Base-by-base conservation (phyloP, 1,140 invertebrate species). In the Antheraea pernyi region DNA sequence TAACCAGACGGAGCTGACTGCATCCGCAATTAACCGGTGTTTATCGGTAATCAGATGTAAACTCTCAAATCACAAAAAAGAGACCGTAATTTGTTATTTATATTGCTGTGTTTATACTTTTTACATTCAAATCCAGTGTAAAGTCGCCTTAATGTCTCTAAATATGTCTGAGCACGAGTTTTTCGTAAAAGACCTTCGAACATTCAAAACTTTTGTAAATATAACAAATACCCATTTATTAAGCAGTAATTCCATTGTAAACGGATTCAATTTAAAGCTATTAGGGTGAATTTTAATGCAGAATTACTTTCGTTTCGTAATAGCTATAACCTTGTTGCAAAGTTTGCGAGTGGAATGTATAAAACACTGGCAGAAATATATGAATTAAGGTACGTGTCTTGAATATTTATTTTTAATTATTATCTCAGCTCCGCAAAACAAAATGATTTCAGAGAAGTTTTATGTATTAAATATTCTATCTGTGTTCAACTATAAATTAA, bases 141-240 rank as follows among this genome's bases (percentile, higher is more conserved):
- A 53, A 13, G 9, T 16, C 10, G 16, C 6, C 46, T n/a, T 16
- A 53, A 53, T 53, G 1, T 53, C 5, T 53, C 16, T 13, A 53
- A 53, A 53, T 53, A 13, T 13, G 13, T 11, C 16, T 53, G 11
- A 53, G 46, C 2, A 53, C 22, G 22, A 30, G 22, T 30, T 53
- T 53, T 13, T 16, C 0, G 46, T 30, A 30, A 2, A 30, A 1
- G 22, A 30, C 22, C 22, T 30, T 30, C 46, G 1, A 53, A 53
- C 46, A 13, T 53, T n/a, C 16, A 16, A 53, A 53, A 53, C 46
- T 53, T 53, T 13, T 13, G 6, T 53, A 53, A 53, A 53, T 67
- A 74, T 74, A 67, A 71, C 53, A 71, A 71, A 71, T 62, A 66
- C 39, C 42, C 59, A 58, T 71, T 65, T 68, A 48, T 66, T 59